These are phyloP conservation scores for Pantherophis guttatus DNA, from an alignment of 2,113 vertebrate species.

Conservation along the genomic window DNA sequence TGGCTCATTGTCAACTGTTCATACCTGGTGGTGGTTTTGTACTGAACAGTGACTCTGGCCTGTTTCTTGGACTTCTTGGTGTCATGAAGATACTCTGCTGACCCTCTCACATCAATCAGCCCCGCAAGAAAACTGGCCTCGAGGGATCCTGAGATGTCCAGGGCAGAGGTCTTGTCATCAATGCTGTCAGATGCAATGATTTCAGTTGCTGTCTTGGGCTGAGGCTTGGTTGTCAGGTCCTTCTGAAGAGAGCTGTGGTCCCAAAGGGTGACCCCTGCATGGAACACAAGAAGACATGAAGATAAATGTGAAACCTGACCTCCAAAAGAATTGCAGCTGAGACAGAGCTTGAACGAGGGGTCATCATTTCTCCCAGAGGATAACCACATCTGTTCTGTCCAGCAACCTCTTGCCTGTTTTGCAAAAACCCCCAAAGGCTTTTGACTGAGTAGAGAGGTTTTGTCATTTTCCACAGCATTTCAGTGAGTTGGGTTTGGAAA, in stretches of 20 bases:
- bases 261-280: conserved; percentile 48
- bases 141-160: conserved; percentile 32
- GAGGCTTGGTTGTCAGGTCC: conserved; percentile 10
- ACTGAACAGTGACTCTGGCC: conserved; percentile 49
- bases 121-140: conserved; percentile 47
- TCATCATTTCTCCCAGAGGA: not conserved
- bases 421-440: too few species aligned
- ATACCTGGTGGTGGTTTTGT: not conserved
- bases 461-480: too few species aligned
- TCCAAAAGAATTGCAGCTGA: not conserved
- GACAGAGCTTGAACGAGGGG: not conserved
- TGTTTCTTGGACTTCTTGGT: conserved; percentile 46
- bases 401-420: too few species aligned
- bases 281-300: fast-evolving
- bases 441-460: too few species aligned
- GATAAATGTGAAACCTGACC: not conserved
- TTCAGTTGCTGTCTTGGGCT: conserved; percentile 17
- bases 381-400: not conserved
- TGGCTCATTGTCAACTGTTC: not conserved
- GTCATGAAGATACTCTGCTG: conserved; percentile 40
- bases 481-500: too few species aligned
- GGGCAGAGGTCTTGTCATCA: conserved; percentile 42
- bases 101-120: conserved; percentile 41
- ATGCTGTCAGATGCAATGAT: conserved; percentile 46
- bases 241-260: conserved; percentile 25